phyloP scores from a whole-genome alignment of 2,113 vertebrate species.

The Poecile atricapillus region DNA sequence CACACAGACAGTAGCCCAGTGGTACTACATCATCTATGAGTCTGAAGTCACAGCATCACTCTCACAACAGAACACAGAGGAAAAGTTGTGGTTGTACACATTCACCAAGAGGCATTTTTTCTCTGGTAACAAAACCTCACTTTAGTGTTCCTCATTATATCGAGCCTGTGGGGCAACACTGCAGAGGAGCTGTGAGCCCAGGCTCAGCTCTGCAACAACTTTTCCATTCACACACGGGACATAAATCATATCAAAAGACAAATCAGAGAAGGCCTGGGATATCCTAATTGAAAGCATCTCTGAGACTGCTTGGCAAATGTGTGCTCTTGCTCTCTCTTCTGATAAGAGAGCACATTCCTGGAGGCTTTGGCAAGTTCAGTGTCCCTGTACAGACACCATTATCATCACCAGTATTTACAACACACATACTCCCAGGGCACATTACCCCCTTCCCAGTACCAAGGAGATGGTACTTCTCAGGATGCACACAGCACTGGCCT shows the following conservation, averaged over 20 bases:
- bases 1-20: neutral
- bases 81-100: rapidly evolving
- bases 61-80: neutral
- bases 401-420: neutral
- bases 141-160: neutral
- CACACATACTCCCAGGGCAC: neutral
- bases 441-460: no score
- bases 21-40: rapidly evolving
- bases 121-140: neutral
- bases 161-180: neutral
- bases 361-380: neutral
- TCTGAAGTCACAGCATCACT: rapidly evolving
- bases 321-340: neutral
- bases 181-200: neutral
- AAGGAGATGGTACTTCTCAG: neutral
- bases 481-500: neutral
- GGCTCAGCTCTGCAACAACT: neutral
- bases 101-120: neutral
- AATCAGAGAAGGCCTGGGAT: neutral
- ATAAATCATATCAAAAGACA: neutral
- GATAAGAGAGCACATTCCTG: neutral
- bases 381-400: rapidly evolving
- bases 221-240: neutral
- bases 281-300: neutral
- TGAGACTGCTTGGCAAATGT: rapidly evolving